These are phyloP conservation scores for Okamejei kenojei DNA, from an alignment of 2,797 vertebrate genomes.

Conservation along the genomic window DNA sequence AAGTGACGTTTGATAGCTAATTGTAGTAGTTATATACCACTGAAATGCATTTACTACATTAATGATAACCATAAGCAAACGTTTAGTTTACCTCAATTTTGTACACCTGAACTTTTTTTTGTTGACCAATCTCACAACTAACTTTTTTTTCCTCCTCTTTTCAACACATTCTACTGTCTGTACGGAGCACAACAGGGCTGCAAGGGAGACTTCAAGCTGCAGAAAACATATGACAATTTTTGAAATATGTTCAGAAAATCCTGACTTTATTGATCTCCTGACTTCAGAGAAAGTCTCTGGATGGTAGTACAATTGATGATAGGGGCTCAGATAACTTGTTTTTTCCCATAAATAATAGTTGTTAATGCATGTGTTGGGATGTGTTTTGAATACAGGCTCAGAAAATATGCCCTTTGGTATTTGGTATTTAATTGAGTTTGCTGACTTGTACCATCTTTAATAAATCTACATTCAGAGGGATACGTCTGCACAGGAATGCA, in stretches of 20 bases:
- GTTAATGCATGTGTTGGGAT: not conserved
- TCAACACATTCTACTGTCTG: not conserved
- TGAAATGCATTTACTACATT: too few species aligned
- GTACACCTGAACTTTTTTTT: not conserved
- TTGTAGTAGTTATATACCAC: too few species aligned
- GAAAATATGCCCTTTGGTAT: not conserved
- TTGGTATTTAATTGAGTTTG: not conserved
- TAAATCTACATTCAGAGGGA: not conserved
- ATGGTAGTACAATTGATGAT: not conserved
- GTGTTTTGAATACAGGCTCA: not conserved
- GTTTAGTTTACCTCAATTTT: not conserved
- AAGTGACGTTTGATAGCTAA: not conserved
- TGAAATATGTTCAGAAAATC: slow-evolving; percentile 6
- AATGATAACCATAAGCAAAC: not conserved
- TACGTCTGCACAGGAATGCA: not conserved
- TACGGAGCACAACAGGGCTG: not conserved
- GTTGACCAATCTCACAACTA: not conserved
- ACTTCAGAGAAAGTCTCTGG: not conserved
- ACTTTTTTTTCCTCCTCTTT: not conserved
- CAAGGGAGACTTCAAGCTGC: not conserved
- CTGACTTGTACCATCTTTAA: not conserved
- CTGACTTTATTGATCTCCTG: slow-evolving; percentile 1
- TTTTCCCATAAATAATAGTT: not conserved
- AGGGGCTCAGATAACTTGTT: not conserved
- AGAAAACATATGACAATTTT: not conserved